Evolutionary conservation across 2,888 invertebrate species (phyloP).

Genomic region (Barypeithes pellucidus): DNA sequence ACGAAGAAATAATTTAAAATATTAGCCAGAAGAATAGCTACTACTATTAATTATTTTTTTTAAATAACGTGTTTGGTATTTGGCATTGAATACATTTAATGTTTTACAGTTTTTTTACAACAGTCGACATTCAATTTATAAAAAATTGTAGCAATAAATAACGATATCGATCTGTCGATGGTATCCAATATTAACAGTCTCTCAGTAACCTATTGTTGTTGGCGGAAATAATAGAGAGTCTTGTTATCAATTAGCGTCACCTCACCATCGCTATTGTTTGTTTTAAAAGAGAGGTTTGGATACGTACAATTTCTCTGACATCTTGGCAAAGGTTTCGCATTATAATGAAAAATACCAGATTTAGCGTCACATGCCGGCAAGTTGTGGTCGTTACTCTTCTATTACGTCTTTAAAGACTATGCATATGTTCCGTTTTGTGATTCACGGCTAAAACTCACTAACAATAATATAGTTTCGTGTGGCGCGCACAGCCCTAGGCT

Average conservation of each 20-base stretch:
- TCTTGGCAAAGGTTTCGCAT: too few relatives aligned
- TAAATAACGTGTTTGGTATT: constrained; percentile 6
- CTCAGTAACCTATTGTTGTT: constrained; percentile 31
- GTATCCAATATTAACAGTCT: constrained; percentile 23
- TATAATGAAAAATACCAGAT: too few relatives aligned
- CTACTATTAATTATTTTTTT: background rate
- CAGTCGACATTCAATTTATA: background rate
- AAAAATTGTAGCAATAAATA: constrained; percentile 27
- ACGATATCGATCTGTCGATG: constrained; percentile 30
- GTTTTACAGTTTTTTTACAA: constrained; percentile 6
- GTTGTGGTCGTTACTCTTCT: too few relatives aligned
- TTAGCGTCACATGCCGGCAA: too few relatives aligned
- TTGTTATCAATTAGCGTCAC: too few relatives aligned
- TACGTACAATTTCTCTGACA: too few relatives aligned
- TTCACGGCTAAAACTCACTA: too few relatives aligned
- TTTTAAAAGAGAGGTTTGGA: too few relatives aligned
- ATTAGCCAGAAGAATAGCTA: background rate
- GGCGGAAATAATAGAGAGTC: constrained; percentile 22
- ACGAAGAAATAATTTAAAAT: background rate
- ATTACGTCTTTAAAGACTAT: too few relatives aligned
- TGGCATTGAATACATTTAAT: constrained; percentile 1
- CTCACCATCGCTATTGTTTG: too few relatives aligned
- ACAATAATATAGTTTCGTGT: constrained; percentile 44
- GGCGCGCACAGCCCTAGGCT: constrained; percentile 57
- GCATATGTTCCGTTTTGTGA: too few relatives aligned